Base-by-base conservation (phyloP, 1,140 invertebrate species). In the Ooceraea biroi region DNA sequence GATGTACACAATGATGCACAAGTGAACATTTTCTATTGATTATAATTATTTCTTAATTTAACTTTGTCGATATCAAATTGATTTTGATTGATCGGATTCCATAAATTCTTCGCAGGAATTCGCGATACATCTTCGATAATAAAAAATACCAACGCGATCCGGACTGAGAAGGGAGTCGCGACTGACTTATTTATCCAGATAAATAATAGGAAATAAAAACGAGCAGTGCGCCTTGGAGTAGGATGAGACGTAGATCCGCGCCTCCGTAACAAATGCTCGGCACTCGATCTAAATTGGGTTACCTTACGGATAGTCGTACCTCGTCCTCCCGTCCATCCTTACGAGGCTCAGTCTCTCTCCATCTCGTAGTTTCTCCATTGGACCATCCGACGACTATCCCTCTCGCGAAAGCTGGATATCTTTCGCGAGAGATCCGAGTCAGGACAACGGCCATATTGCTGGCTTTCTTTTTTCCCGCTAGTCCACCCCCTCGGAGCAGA, bases 201-300 rank as follows among this genome's bases (percentile, higher is more conserved):
- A 94, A 94, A 94, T 94, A 94, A 93, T 93, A 92, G 91, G 90
- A 93, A 94, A 92, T 93, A 94, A 94, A 94, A 93, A 94, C 66
- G 89, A 82, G 69, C 74, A 48, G 69, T 83, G 36, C 36, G 85
- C 83, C 77, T 57, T 46, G 78, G 57, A 74, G 82, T 66, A 74
- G 86, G 86, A 90, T 90, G 89, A 92, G 91, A 48, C 69, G 85
- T 50, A 36, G 83, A 85, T 90, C 78, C 86, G 90, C 90, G 88
- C 85, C 86, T 86, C 82, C 74, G 89, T 93, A 93, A 94, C 92
- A 94, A 94, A 94, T 94, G 93, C 90, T 89, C 89, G 89, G 85
- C 91, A 94, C 94, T 94, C 93, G 93, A 94, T 94, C 94, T 94
- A 94, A 94, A 94, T 94, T 93, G 94, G 93, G 94, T 94, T 93